Evolutionary conservation across 1,140 invertebrate species (phyloP), one percentile per base, ranked within the genome.

Genomic region (Eumaeus atala): DNA sequence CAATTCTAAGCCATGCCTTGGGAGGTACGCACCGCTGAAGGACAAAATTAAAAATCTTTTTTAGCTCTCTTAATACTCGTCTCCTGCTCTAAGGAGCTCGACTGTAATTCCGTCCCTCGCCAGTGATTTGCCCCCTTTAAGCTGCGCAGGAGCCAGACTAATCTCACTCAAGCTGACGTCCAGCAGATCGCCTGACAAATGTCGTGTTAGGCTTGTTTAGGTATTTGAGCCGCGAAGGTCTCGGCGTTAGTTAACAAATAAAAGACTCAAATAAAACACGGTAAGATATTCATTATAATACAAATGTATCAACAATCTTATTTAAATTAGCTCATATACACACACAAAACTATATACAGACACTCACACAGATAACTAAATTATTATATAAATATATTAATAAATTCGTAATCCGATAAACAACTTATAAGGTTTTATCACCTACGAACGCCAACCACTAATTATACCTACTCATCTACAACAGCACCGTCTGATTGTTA

Each of bases 341-440:
- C 40, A 51, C 51, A 58, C 48, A 42, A 28, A 54, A 51, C 48
- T 14, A 49, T 12, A 50, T 33, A 54, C 42, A 56, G n/a, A n/a
- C 49, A 62, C 55, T 59, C 51, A 62, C 40, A 55, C 16, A 34
- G 10, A 44, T 35, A 28, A 51, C 48, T 48, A 51, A 51, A 55
- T 53, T 14, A 58, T 58, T 51, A 49, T 61, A 60, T 51, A 58
- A 59, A 67, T 66, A 67, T 66, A 74, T 70, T 70, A 70, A 66
- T 74, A 72, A 72, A 72, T 74, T 68, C 67, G 72, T 70, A 48
- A 60, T 59, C 40, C 40, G 40, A 44, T 51, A 56, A 44, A 44
- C 40, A 14, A 44, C 40, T 44, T 44, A 44, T 28, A 28, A 28
- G 21, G 16, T 16, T 44, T 44, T 44, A 44, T 44, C 40, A 14